These are phyloP conservation scores for Oryzias celebensis DNA, from an alignment of 2,113 vertebrate species.

Conservation along the genomic window DNA sequence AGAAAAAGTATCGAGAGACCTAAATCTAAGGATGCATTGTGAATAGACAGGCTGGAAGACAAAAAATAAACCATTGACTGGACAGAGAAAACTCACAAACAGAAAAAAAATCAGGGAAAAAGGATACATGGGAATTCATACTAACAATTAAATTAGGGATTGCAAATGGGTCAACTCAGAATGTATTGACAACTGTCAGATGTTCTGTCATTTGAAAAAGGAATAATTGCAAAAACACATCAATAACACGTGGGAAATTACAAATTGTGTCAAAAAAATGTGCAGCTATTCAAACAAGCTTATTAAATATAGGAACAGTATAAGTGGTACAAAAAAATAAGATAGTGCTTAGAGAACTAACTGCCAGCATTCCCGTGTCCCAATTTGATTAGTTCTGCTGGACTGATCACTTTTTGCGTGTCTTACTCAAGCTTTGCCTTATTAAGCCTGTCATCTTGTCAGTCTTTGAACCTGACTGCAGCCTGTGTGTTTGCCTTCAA, in stretches of 20 bases:
- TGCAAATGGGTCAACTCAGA: no score
- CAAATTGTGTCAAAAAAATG: no score
- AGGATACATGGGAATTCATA: no score
- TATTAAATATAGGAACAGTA: neutral
- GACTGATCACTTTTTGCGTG: conserved; percentile 11
- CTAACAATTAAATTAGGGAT: no score
- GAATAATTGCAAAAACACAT: no score
- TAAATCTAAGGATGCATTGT: neutral
- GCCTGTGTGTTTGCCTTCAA: conserved; percentile 41
- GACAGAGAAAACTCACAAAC: neutral
- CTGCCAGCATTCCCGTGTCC: conserved; percentile 2
- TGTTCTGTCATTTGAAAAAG: no score
- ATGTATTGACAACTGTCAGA: no score
- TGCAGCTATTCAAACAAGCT: neutral
- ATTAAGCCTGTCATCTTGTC: conserved; percentile 31
- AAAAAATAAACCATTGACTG: neutral
- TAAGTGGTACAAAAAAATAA: neutral
- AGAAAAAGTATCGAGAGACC: neutral
- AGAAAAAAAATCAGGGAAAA: neutral
- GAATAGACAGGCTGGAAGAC: neutral
- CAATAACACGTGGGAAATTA: no score
- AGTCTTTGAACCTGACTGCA: conserved; percentile 30
- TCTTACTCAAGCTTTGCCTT: conserved; percentile 32
- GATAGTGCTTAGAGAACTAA: neutral
- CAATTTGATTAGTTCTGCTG: conserved; percentile 13